Evolutionary conservation across 2,888 invertebrate genomes (phyloP), one percentile per base, ranked within the genome.

Genomic region (Halictus ligatus): DNA sequence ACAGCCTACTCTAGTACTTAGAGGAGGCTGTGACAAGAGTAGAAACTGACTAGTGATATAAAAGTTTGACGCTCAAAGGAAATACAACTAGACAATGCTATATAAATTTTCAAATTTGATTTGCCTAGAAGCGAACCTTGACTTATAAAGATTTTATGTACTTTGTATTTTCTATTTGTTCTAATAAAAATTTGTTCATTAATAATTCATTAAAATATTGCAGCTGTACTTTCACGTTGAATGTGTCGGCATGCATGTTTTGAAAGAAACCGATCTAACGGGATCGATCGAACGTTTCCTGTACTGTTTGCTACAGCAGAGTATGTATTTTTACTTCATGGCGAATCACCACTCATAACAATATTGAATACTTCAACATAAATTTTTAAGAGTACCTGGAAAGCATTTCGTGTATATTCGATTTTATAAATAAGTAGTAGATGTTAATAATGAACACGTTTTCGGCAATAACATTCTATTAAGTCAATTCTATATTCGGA

Each of bases 341-440:
- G 87, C 78, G 78, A 86, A 83, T 81, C 50, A 78, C 77, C 58
- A 77, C 81, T 76, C 71, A 84, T 83, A 79, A 83, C 77, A 87
- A 86, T 81, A 87, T 86, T 79, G 80, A 79, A 81, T 81, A 75
- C 64, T 72, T 72, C 54, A 60, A 75, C 18, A 76, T 75, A 87
- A 87, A 87, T 87, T 87, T 82, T 80, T 80, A 71, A 67, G 60
- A 87, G 87, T 87, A 73, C 73, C 46, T 80, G 54, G 58, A 78
- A 64, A 80, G 73, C 80, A 87, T 80, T 80, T 80, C 50, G 77
- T 64, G 72, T 81, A 80, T 35, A 29, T 77, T 75, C n/a, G 18
- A 46, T 40, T 64, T 75, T 75, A 64, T 83, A 64, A 54, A 74
- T 77, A 86, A 78, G 18, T 50, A 76, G 76, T n/a, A 71, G 69